Evolutionary conservation across 2,797 vertebrate genomes (phyloP), one percentile per base, ranked within the genome.

Genomic region (Pangasius larnaudii): DNA sequence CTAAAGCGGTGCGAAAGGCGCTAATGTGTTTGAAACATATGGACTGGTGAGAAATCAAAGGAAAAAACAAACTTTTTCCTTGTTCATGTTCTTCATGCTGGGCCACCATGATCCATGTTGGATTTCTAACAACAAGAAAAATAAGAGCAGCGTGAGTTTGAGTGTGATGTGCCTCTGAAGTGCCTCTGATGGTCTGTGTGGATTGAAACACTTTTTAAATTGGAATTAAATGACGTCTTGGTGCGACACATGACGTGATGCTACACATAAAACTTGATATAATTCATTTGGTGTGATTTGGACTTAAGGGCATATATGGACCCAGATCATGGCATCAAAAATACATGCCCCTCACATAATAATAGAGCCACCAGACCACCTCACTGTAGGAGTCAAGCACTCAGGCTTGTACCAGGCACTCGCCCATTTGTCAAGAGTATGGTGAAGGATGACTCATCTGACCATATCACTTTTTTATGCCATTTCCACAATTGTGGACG

Each of bases 401-500:
- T 80, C 78, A 27, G 36, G 33, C 33, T 24, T 81, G 56, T 42
- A n/a, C 36, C 36, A 81, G 36, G 33, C 22, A 42, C 58, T 42
- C 53, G 10, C 18, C 78, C 78, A 59, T 33, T 80, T 61, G 58
- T 61, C 56, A 61, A 61, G 58, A 61, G 33, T 27, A 61, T 39
- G 22, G 36, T 61, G 79, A 61, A 81, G 58, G 19, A 59, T 80
- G 78, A 80, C 33, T 80, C 53, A 80, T 39, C 78, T 80, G 33
- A 59, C 18, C 1, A 80, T 24, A 59, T 39, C 30, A 80, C 53
- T 59, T 80, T 80, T 58, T 79, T 30, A 9, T 56, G 51, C 77
- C 77, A 79, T 79, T 79, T 80, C 53, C 53, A 58, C 53, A 80
- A 18, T 56, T 79, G 51, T 79, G 30, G 53, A 58, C 10, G 11